These are phyloP conservation scores for Tetranychus piercei DNA, from an alignment of 2,888 invertebrate species.

Conservation along the genomic window DNA sequence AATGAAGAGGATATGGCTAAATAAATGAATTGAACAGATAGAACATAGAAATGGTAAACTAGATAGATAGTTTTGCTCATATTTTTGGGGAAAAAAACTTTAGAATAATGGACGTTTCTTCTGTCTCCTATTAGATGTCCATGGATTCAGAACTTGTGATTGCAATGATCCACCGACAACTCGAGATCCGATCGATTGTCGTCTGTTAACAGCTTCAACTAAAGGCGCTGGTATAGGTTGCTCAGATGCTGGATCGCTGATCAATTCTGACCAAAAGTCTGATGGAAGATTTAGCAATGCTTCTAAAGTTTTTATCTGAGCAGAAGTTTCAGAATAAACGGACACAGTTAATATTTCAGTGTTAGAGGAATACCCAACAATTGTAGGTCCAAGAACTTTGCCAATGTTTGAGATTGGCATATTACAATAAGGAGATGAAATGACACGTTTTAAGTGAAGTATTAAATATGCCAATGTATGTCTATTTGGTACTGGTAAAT, in stretches of 20 bases:
- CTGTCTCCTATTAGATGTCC: background rate
- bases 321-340: conserved; percentile 22
- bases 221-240: background rate
- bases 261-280: conserved; percentile 15
- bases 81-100: too few species aligned
- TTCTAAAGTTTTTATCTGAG: conserved; percentile 24
- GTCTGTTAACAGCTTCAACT: background rate
- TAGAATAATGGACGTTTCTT: background rate
- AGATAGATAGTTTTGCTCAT: too few species aligned
- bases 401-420: conserved; percentile 43
- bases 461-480: conserved; percentile 84
- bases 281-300: conserved; percentile 17
- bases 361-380: conserved; percentile 63
- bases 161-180: conserved; percentile 10
- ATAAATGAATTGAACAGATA: too few species aligned
- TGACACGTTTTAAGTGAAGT: conserved; percentile 52
- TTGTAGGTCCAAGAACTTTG: conserved; percentile 77
- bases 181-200: conserved; percentile 10
- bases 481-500: conserved; percentile 74
- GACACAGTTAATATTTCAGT: conserved; percentile 4
- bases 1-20: too few species aligned
- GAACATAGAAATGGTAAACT: too few species aligned
- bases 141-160: background rate
- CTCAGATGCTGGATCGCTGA: background rate
- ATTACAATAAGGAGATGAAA: too few species aligned